Evolutionary conservation across 2,888 invertebrate species (phyloP), one percentile per base, ranked within the genome.

Genomic region (Scaptomyza cyrtandrae): DNA sequence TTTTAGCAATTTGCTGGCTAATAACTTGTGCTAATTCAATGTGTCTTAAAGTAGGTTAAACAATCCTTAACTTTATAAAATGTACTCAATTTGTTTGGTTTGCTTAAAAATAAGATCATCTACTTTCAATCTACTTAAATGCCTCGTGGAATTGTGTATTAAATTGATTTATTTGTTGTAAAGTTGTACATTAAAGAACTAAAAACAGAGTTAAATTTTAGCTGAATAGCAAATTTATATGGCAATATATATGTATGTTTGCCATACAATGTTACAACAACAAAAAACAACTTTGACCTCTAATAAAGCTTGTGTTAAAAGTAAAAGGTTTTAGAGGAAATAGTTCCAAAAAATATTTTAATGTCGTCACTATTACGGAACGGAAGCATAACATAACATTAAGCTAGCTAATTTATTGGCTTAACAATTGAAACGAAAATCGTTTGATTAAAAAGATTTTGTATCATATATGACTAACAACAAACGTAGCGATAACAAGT

Each of bases 71-170:
- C 13, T 55, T 76, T 44, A 1, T 44, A 57, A 44, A 57, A 44
- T 61, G 79, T 68, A 75, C 79, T 75, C 79, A 75, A 53, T 58
- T 59, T 9, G 31, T 41, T 48, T 39, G 19, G 70, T n/a, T n/a
- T 44, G 10, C 2, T 45, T 45, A 29, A 29, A 39, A 24, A n/a
- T 46, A 62, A 24, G 24, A 13, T 9, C 16, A n/a, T 43, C 6
- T 45, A 16, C 9, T 1, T 24, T 9, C 3, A 24, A 24, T 24
- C 24, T 24, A n/a, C n/a, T 19, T 6, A 13, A 41, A 49, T n/a
- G 2, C 0, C 6, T 10, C 7, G 3, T 37, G 9, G 10, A 39
- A 50, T 57, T 68, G 3, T 58, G 39, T 29, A 7, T 27, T 48
- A 1, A 10, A 24, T 7, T 49, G 39, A 46, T 50, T 11, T 3